A percentile compares a stretch with the other conserved stretches of the same genome.
Conservation (phyloP, 1,140 invertebrate genomes). For the Zaprionus kolodkinae region DNA sequence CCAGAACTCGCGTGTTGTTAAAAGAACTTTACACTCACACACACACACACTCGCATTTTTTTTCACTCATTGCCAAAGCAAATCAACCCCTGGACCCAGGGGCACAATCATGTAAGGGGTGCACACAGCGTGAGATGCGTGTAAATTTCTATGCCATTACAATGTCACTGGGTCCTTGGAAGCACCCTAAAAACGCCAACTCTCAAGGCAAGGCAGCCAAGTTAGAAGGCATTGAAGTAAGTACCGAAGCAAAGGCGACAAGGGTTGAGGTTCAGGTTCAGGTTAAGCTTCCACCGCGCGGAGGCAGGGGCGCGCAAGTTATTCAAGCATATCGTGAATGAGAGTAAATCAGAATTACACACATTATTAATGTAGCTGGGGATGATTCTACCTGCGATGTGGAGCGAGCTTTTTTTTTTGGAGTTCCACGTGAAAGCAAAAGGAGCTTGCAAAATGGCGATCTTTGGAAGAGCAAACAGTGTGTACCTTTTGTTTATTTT, state of each 20-base stretch:
- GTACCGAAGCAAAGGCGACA: conserved; percentile 72
- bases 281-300: conserved; percentile 13
- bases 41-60: not conserved
- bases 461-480: conserved; percentile 4
- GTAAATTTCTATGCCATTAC: conserved; percentile 76
- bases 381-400: conserved; percentile 39
- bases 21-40: conserved; percentile 28
- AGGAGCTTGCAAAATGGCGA: conserved; percentile 35
- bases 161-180: conserved; percentile 80
- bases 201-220: conserved; percentile 52
- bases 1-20: conserved; percentile 13
- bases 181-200: conserved; percentile 69
- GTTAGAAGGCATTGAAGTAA: conserved; percentile 55
- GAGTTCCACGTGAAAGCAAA: conserved; percentile 21
- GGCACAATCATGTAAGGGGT: conserved; percentile 63
- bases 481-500: not conserved
- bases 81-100: conserved; percentile 69
- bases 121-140: conserved; percentile 69
- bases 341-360: conserved; percentile 41
- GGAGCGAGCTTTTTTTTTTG: conserved; percentile 20
- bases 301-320: conserved; percentile 21
- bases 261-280: conserved; percentile 63
- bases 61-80: conserved; percentile 39
- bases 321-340: conserved; percentile 33
- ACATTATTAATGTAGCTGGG: conserved; percentile 20